Evolutionary conservation across 2,797 vertebrate species (phyloP).

Genomic region (Numenius phaeopus): DNA sequence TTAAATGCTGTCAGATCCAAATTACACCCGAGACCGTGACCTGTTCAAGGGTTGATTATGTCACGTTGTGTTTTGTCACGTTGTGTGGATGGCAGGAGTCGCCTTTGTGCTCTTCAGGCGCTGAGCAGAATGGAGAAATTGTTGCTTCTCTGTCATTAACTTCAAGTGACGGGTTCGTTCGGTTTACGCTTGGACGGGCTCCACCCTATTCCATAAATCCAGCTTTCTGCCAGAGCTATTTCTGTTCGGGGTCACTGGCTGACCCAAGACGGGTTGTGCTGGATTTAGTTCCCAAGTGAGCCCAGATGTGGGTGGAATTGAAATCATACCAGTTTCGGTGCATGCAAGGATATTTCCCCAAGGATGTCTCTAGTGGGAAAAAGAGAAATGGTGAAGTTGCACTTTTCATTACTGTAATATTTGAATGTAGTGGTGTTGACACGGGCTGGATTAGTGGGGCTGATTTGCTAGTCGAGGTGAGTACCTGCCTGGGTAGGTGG

Average conservation of each 20-base stretch:
- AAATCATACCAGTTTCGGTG: neutral
- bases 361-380: conserved; percentile 36
- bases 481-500: neutral
- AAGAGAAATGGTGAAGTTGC: neutral
- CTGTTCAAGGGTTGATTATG: neutral
- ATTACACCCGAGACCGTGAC: neutral
- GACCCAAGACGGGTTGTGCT: conserved; percentile 75
- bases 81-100: neutral
- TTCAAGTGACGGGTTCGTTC: neutral
- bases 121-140: conserved; percentile 19
- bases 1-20: neutral
- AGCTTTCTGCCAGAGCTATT: conserved; percentile 77
- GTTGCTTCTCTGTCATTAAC: neutral
- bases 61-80: neutral
- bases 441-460: neutral
- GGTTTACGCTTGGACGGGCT: conserved; percentile 66
- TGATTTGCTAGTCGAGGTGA: neutral
- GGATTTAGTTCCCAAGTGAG: conserved; percentile 76
- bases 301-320: conserved; percentile 73
- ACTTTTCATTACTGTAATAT: neutral
- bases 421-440: neutral
- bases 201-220: conserved; percentile 68
- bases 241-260: conserved; percentile 75
- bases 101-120: neutral
- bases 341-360: conserved; percentile 39